A percentile compares a stretch with the other conserved stretches of the same genome.
phyloP scores from a whole-genome alignment of 2,888 invertebrate genomes.

The Dicyrtomina minuta region DNA sequence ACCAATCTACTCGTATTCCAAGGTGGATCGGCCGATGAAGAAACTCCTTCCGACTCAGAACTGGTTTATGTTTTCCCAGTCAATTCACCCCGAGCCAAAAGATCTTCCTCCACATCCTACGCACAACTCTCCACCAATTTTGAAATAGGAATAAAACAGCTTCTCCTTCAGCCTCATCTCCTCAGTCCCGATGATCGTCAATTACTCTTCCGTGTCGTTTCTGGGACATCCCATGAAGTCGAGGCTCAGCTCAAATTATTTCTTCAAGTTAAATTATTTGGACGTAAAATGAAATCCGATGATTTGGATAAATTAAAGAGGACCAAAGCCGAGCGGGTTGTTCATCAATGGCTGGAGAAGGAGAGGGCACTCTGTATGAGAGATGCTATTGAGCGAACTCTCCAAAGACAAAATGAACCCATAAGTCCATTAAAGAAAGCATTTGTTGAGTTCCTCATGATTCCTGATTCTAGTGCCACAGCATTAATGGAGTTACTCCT shows the following conservation, averaged over 20 bases:
- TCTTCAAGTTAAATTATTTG: slow-evolving; percentile 51
- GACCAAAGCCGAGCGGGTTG: slow-evolving; percentile 42
- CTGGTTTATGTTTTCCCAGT: slow-evolving; percentile 45
- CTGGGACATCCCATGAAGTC: slow-evolving; percentile 40
- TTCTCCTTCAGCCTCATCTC: slow-evolving; percentile 41
- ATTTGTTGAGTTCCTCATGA: slow-evolving; percentile 52
- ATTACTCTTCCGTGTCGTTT: slow-evolving; percentile 44
- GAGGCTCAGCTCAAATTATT: slow-evolving; percentile 49
- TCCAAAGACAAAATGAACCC: slow-evolving; percentile 45
- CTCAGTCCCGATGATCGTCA: slow-evolving; percentile 47
- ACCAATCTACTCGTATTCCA: slow-evolving; percentile 48
- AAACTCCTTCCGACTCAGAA: slow-evolving; percentile 31
- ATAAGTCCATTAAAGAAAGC: slow-evolving; percentile 51
- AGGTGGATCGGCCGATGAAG: slow-evolving; percentile 30
- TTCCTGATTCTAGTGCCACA: slow-evolving; percentile 53
- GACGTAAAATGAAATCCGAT: slow-evolving; percentile 40
- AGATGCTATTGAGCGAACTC: slow-evolving; percentile 50
- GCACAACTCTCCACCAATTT: slow-evolving; percentile 40
- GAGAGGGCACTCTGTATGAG: slow-evolving; percentile 53
- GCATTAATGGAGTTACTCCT: slow-evolving; percentile 51
- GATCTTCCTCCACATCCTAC: slow-evolving; percentile 19
- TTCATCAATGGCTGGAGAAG: slow-evolving; percentile 51
- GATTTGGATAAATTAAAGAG: slow-evolving; percentile 47
- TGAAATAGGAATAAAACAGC: slow-evolving; percentile 50
- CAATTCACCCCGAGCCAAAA: neutral